phyloP scores from a whole-genome alignment of 2,113 vertebrate species.

The Atractosteus spatula region DNA sequence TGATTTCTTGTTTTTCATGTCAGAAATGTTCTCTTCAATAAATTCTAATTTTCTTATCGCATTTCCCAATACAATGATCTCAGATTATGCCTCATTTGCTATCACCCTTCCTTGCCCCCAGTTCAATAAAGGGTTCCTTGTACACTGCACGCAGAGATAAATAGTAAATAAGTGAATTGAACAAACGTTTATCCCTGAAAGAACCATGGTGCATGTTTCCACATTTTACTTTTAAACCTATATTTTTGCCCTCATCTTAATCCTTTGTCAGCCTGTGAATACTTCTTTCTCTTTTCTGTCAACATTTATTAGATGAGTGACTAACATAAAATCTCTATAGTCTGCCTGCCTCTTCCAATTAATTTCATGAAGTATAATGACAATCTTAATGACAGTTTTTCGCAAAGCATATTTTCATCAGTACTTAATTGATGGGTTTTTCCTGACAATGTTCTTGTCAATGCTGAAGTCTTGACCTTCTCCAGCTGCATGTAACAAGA shows the following conservation, averaged over 20 bases:
- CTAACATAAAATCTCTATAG: neutral
- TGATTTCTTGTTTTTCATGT: neutral
- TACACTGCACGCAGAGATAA: neutral
- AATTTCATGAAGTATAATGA: neutral
- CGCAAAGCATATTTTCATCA: too few relatives aligned
- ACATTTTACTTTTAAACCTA: neutral
- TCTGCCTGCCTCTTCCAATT: constrained; percentile 16
- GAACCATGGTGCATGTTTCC: neutral
- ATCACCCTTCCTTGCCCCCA: neutral
- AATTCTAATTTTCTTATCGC: neutral
- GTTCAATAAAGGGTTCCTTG: neutral
- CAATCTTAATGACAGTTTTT: too few relatives aligned
- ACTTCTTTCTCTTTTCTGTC: neutral
- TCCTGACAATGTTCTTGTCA: too few relatives aligned
- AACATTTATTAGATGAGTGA: neutral
- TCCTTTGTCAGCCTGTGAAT: neutral
- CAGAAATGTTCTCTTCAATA: neutral
- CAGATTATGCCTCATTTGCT: neutral
- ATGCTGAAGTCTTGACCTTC: too few relatives aligned
- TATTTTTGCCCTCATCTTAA: neutral
- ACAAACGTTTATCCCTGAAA: neutral
- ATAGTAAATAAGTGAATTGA: neutral
- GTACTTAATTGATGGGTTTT: too few relatives aligned
- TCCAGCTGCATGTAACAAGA: too few relatives aligned
- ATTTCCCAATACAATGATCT: neutral